Evolutionary conservation across 2,888 invertebrate genomes (phyloP).

Genomic region (Dromius quadrimaculatus): DNA sequence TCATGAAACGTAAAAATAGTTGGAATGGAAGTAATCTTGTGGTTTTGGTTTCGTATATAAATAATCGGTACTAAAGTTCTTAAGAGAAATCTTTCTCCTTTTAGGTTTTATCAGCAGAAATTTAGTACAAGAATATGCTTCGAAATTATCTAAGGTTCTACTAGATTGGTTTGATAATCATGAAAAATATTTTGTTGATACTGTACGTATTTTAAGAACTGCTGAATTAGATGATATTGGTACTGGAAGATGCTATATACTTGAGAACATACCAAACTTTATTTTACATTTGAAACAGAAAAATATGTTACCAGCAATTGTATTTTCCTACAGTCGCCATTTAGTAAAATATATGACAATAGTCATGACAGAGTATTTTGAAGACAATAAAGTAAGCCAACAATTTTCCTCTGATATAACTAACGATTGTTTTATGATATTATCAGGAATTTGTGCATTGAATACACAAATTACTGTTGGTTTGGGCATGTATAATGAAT

Average conservation of each 20-base stretch:
- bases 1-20: not conserved
- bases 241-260: conserved; percentile 21
- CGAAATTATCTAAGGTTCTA: conserved; percentile 44
- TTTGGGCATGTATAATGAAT: too few relatives aligned
- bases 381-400: conserved; percentile 38
- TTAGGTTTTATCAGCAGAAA: conserved; percentile 55
- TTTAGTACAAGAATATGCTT: conserved; percentile 54
- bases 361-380: conserved; percentile 25
- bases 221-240: conserved; percentile 24
- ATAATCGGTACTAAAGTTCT: too few relatives aligned
- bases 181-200: conserved; percentile 32
- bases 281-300: conserved; percentile 49
- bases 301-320: conserved; percentile 56
- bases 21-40: not conserved
- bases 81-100: conserved; percentile 7
- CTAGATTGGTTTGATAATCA: conserved; percentile 51
- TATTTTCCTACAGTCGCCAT: conserved; percentile 55
- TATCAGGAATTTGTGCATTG: too few relatives aligned
- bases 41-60: not conserved
- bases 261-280: conserved; percentile 22
- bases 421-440: too few relatives aligned
- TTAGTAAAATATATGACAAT: conserved; percentile 46
- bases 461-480: too few relatives aligned
- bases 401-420: too few relatives aligned
- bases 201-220: conserved; percentile 35